phyloP scores from a whole-genome alignment of 2,113 vertebrate species.

The Mellivora capensis region DNA sequence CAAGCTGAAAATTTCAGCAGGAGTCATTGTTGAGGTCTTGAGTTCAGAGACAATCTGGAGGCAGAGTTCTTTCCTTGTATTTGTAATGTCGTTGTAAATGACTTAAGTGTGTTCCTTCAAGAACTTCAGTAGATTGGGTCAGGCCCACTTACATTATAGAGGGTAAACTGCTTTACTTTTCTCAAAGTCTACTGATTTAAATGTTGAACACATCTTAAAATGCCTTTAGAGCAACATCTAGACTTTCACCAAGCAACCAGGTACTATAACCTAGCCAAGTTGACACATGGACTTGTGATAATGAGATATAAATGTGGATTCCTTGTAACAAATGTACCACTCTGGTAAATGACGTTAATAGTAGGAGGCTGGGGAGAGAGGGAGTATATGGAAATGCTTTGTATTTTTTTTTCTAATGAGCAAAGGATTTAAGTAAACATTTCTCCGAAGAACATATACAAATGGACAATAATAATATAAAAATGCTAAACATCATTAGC shows the following conservation, averaged over 20 bases:
- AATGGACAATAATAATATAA: not conserved
- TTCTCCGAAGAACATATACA: not conserved
- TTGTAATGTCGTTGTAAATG: not conserved
- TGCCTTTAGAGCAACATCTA: not conserved
- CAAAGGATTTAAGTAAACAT: not conserved
- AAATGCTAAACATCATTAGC: not conserved
- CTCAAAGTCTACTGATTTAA: not conserved
- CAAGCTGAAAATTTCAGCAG: not conserved
- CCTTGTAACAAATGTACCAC: not conserved
- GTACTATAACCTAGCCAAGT: not conserved
- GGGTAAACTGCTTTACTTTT: not conserved
- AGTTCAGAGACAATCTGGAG: not conserved
- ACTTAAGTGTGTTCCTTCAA: not conserved
- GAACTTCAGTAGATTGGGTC: not conserved
- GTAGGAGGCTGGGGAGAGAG: not conserved
- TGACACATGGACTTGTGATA: not conserved
- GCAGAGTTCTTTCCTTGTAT: not conserved
- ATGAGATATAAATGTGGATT: not conserved
- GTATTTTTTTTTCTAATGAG: not conserved
- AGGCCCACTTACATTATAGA: not conserved
- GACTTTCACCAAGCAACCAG: not conserved
- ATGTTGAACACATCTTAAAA: not conserved
- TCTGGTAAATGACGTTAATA: not conserved
- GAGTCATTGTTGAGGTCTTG: not conserved
- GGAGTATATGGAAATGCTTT: not conserved